Conservation (phyloP, 2,888 invertebrate genomes). For the Branchipolynoe longqiensis region DNA sequence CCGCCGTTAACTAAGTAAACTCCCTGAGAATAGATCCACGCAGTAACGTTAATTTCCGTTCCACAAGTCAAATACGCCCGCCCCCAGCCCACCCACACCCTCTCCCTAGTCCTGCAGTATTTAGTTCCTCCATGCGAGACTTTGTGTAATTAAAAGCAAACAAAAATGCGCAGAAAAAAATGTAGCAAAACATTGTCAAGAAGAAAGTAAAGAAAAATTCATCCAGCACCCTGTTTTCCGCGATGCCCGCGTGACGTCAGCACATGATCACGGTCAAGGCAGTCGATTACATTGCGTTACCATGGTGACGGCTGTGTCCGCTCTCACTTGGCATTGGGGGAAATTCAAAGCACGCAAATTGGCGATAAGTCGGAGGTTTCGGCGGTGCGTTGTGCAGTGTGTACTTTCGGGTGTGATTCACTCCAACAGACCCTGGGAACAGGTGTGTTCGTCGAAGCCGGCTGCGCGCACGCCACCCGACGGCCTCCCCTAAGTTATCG, state of each 20-base stretch:
- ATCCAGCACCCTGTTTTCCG: background rate
- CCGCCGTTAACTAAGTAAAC: no score
- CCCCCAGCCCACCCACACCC: no score
- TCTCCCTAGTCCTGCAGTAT: background rate
- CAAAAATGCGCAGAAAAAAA: background rate
- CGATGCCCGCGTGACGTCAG: slow-evolving; percentile 28
- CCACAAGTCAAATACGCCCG: background rate
- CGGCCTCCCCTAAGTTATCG: background rate
- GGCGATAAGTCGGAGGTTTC: background rate
- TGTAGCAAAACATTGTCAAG: background rate
- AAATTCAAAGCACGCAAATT: slow-evolving; percentile 16
- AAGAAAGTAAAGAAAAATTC: background rate
- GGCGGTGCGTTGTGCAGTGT: background rate
- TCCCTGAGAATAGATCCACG: background rate
- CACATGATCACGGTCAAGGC: background rate
- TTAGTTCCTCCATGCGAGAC: background rate
- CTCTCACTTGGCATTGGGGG: slow-evolving; percentile 11
- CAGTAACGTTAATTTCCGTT: background rate
- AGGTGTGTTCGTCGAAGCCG: background rate
- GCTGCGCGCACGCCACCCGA: background rate
- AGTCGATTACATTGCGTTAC: slow-evolving; percentile 20
- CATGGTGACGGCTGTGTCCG: slow-evolving; percentile 16
- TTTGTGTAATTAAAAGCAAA: slow-evolving; percentile 18
- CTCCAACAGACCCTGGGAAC: background rate
- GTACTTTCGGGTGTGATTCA: background rate